phyloP scores from a whole-genome alignment of 2,113 vertebrate genomes.

The Leucopsar rothschildi region DNA sequence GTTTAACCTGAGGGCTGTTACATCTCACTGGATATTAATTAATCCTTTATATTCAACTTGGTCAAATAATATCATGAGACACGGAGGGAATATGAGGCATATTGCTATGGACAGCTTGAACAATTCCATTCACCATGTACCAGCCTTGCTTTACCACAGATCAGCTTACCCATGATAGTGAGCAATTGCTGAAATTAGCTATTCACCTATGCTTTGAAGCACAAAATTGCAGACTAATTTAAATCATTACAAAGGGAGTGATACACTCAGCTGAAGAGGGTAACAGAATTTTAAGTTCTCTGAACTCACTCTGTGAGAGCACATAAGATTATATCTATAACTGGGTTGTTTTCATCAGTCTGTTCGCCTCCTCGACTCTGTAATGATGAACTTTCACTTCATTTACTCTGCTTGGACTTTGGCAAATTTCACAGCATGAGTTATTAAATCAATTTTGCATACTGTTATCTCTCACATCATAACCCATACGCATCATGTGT shows the following conservation, averaged over 20 bases:
- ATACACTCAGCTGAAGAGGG: not conserved
- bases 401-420: not conserved
- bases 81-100: not conserved
- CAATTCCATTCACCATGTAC: not conserved
- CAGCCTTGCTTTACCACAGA: not conserved
- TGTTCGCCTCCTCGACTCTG: not conserved
- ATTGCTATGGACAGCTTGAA: not conserved
- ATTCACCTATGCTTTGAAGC: not conserved
- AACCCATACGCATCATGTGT: fast-evolving
- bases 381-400: not conserved
- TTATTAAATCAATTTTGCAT: not conserved
- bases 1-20: not conserved
- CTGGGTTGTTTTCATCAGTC: not conserved
- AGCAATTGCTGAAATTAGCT: not conserved
- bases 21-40: not conserved
- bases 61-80: not conserved
- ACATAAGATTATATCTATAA: not conserved
- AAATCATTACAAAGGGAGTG: not conserved
- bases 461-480: not conserved
- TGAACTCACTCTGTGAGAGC: not conserved
- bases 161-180: not conserved
- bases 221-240: not conserved
- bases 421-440: not conserved
- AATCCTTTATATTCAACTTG: not conserved
- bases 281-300: not conserved